Evolutionary conservation across 1,140 invertebrate species (phyloP).

Genomic region (Drosophila burlai): DNA sequence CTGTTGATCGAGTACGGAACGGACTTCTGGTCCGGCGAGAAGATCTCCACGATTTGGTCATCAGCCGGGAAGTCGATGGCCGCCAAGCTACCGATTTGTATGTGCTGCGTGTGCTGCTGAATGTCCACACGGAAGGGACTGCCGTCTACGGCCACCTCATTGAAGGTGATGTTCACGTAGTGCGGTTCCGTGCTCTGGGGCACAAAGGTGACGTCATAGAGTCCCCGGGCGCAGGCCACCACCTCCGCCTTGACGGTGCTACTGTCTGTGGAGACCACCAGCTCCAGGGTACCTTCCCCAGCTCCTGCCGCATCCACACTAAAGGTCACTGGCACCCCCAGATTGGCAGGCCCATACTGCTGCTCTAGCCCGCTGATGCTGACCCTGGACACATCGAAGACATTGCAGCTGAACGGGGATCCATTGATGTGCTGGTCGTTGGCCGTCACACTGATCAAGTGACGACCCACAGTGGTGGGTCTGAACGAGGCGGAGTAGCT

Average conservation of each 20-base stretch:
- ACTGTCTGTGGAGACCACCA: constrained; percentile 96
- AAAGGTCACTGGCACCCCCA: constrained; percentile 94
- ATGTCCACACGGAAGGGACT: constrained; percentile 97
- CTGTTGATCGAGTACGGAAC: constrained; percentile 86
- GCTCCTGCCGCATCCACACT: constrained; percentile 98
- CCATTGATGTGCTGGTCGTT: constrained; percentile 94
- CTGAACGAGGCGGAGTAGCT: constrained; percentile 91
- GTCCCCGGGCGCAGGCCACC: constrained; percentile 94
- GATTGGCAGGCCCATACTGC: constrained; percentile 87
- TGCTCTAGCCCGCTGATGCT: constrained; percentile 91
- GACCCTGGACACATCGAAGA: constrained; percentile 95
- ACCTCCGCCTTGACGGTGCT: constrained; percentile 95
- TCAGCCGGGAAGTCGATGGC: constrained; percentile 87
- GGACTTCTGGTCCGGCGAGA: constrained; percentile 86
- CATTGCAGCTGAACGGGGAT: constrained; percentile 97
- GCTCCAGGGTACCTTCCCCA: constrained; percentile 97
- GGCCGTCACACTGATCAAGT: constrained; percentile 92
- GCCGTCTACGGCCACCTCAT: constrained; percentile 96
- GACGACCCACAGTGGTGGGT: constrained; percentile 94
- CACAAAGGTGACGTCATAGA: constrained; percentile 98
- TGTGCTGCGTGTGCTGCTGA: constrained; percentile 91
- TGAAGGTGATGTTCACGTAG: constrained; percentile 98
- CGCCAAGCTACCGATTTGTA: constrained; percentile 87
- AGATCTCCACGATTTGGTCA: constrained; percentile 87
- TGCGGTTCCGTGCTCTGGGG: constrained; percentile 95